Conservation (phyloP, 2,888 invertebrate species). For the Polia nebulosa region DNA sequence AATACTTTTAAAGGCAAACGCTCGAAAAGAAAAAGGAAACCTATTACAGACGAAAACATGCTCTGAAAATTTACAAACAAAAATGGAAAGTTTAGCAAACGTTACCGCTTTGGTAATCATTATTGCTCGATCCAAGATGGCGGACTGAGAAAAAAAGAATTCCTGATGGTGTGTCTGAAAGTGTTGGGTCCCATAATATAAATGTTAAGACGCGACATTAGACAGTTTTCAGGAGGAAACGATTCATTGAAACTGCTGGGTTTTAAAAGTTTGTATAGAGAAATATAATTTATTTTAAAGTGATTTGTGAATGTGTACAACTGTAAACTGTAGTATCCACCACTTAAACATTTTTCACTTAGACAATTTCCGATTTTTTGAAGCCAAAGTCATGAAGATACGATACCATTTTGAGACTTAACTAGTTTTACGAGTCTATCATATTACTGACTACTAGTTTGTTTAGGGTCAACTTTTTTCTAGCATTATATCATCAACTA, state of each 20-base stretch:
- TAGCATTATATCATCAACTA: no score
- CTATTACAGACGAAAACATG: slow-evolving; percentile 55
- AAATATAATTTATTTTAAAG: slow-evolving; percentile 26
- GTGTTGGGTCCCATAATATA: slow-evolving; percentile 65
- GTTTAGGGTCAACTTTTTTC: no score
- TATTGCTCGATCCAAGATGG: slow-evolving; percentile 63
- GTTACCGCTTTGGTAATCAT: slow-evolving; percentile 63
- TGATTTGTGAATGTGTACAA: not conserved
- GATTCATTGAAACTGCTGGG: slow-evolving; percentile 52
- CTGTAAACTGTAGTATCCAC: no score
- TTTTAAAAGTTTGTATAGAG: slow-evolving; percentile 19
- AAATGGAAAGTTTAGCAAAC: slow-evolving; percentile 66
- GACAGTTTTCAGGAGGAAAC: slow-evolving; percentile 62
- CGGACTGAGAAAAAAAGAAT: slow-evolving; percentile 59
- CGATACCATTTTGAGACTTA: no score
- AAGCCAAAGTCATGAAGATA: no score
- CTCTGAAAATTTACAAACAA: slow-evolving; percentile 51
- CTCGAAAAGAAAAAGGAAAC: slow-evolving; percentile 46
- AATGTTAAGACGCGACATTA: slow-evolving; percentile 64
- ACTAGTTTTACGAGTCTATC: no score
- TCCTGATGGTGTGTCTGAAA: slow-evolving; percentile 49
- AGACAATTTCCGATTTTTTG: no score
- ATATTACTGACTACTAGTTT: no score
- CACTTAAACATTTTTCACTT: no score
- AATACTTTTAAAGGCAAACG: slow-evolving; percentile 50